Conservation (phyloP, 2,888 invertebrate genomes). For the Drosophila maculinotata region DNA sequence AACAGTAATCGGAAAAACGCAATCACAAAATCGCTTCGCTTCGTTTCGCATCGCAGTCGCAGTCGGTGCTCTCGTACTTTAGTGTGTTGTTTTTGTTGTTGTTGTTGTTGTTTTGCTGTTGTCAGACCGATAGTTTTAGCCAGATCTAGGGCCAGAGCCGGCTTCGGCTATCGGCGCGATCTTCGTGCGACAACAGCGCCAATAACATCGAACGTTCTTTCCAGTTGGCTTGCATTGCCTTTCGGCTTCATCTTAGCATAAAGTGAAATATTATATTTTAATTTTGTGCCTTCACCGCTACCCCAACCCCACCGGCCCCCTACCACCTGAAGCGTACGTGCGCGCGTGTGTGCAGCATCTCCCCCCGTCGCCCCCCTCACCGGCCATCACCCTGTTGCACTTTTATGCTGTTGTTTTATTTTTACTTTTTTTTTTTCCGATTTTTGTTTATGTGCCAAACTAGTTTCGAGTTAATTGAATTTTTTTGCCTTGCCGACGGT, state of each 20-base stretch:
- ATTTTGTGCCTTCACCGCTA: constrained; percentile 32
- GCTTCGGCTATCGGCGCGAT: constrained; percentile 52
- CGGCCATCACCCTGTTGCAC: constrained; percentile 8
- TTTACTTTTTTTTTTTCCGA: constrained; percentile 44
- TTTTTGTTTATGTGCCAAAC: constrained; percentile 75
- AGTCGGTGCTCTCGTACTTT: constrained; percentile 19
- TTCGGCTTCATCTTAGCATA: constrained; percentile 27
- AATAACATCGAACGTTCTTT: constrained; percentile 47
- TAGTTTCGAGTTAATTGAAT: constrained; percentile 74
- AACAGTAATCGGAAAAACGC: constrained; percentile 23
- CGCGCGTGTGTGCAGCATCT: constrained; percentile 22
- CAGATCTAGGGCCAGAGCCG: constrained; percentile 30
- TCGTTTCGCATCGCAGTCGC: constrained; percentile 14
- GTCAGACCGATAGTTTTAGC: constrained; percentile 29
- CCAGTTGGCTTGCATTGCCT: constrained; percentile 28
- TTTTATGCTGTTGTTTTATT: constrained; percentile 19
- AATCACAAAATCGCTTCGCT: constrained; percentile 38
- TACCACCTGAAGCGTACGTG: constrained; percentile 1
- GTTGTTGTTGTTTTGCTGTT: constrained; percentile 13
- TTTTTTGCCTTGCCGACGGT: constrained; percentile 45
- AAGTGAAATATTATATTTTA: constrained; percentile 69
- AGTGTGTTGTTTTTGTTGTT: constrained; percentile 20
- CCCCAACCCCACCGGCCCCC: background rate
- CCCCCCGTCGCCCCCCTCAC: background rate
- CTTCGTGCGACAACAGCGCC: constrained; percentile 49